Conservation (phyloP, 2,113 vertebrate genomes). For the Dasyurus viverrinus region DNA sequence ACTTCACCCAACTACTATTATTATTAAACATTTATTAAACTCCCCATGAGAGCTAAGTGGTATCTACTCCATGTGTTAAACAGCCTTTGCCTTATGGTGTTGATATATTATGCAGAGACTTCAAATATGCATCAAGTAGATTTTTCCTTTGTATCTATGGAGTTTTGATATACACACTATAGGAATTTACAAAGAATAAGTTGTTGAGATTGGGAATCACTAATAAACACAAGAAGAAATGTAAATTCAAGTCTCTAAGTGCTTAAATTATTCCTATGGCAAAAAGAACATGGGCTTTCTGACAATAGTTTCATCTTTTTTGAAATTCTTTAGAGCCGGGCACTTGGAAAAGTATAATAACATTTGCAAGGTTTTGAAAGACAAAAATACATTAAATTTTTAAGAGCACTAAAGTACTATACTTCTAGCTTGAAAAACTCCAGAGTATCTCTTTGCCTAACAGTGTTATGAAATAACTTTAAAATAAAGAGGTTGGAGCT, state of each 20-base stretch:
- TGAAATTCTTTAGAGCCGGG: background rate
- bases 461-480: background rate
- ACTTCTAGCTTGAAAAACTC: background rate
- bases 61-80: background rate
- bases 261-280: background rate
- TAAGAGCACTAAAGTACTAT: background rate
- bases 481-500: background rate
- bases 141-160: background rate
- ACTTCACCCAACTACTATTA: background rate
- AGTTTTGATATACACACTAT: background rate
- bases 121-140: background rate
- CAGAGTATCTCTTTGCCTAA: background rate
- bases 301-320: background rate
- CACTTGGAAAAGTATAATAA: background rate
- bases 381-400: background rate
- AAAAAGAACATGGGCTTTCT: background rate
- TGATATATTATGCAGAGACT: conserved; percentile 6
- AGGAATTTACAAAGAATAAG: background rate
- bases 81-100: background rate
- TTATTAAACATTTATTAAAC: conserved; percentile 18
- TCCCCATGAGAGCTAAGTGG: background rate
- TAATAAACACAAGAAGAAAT: background rate
- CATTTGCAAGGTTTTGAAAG: background rate
- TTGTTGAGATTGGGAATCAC: background rate
- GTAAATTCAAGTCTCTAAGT: background rate